Conservation (phyloP, 2,113 vertebrate species). For the Nothocercus nigrocapillus region DNA sequence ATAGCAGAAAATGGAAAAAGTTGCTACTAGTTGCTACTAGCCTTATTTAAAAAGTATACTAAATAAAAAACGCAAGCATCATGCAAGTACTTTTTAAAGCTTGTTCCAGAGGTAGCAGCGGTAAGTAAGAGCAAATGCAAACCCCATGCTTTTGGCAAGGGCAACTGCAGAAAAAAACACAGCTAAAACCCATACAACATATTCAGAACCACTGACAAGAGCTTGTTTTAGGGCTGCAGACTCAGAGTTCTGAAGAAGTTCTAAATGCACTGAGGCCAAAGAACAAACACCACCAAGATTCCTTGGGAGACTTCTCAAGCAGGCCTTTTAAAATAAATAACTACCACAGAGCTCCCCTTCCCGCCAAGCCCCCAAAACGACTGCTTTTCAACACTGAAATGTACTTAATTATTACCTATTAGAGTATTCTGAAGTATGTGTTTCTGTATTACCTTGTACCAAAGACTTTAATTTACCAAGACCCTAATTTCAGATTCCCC, state of each 20-base stretch:
- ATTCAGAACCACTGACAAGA: not conserved
- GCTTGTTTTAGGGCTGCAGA: not conserved
- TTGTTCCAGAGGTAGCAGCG: not conserved
- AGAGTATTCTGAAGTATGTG: not conserved
- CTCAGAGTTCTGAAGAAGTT: not conserved
- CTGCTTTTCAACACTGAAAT: not conserved
- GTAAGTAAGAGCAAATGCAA: not conserved
- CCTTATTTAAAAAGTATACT: not conserved
- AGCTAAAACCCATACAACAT: not conserved
- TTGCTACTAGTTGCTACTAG: not conserved
- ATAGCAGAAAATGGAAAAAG: not conserved
- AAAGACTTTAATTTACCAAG: not conserved
- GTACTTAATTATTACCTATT: not conserved
- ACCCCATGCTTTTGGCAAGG: not conserved
- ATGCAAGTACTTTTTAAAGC: not conserved
- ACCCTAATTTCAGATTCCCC: not conserved
- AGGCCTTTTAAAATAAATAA: not conserved
- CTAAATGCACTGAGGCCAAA: not conserved
- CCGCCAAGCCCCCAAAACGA: accelerated
- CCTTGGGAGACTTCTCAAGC: not conserved
- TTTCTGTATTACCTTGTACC: not conserved
- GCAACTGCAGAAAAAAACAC: too few species aligned
- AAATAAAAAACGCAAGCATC: not conserved
- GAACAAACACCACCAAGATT: not conserved
- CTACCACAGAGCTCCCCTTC: not conserved